Base-by-base conservation (phyloP, 2,113 vertebrate species). In the Burhinus bistriatus region DNA sequence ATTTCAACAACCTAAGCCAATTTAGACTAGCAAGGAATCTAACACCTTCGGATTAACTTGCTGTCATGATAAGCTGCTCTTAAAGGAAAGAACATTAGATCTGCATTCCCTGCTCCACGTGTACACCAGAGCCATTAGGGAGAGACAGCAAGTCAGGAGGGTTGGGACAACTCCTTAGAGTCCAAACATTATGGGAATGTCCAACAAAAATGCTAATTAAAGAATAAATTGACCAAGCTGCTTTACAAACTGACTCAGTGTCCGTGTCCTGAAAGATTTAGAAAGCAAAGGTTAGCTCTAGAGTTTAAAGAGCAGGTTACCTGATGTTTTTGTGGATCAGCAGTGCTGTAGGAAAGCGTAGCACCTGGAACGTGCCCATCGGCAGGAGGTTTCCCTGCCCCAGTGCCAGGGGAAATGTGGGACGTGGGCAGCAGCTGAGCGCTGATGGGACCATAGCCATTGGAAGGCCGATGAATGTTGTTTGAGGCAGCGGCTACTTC, bases 321-420 rank as follows among this genome's bases (percentile, higher is more conserved):
- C 98, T 98, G 97, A 20, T 91, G 86, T 45, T 97, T 98, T 51
- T 97, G 97, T 15, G 10, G 97, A 87, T 93, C 90, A 54, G 65
- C 15, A 70, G 84, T 9, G 15, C 65, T 87, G 47, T 79, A 88
- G 49, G 77, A 69, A 90, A 83, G 75, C 1, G 21, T 87, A 62
- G 73, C 61, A 62, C 73, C 30, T 54, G 95, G 49, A 62, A 87
- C 9, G 6, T 96, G 89, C 21, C 89, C 62, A 36, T 95, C 55
- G 0, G 72, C 54, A 12, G 64, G 70, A 55, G 89, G 42, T 62
- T 88, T 83, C 71, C 97, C 97, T 59, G 95, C 64, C 7, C 80
- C 93, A 0, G 17, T 76, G 26, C 90, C 96, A 19, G 96, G 30
- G 55, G 95, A 93, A 83, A 77, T 11, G 0, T 85, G 88, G 49